Base-by-base conservation (phyloP, 1,140 invertebrate genomes). In the Achroia grisella region DNA sequence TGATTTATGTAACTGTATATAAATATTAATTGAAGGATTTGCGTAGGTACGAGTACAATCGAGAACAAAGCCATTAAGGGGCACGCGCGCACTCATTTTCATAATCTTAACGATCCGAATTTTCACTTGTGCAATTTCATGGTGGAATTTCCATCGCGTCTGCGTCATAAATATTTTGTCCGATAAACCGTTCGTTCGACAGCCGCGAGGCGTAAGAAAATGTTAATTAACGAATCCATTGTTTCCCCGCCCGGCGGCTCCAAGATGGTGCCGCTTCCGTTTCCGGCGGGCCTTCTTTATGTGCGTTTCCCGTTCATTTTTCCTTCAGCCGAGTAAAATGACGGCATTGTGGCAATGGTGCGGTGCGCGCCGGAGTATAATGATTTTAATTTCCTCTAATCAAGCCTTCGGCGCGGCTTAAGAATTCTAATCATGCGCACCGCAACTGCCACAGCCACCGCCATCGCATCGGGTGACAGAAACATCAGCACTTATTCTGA, bases 161-260 rank as follows among this genome's bases (percentile, higher is more conserved):
- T 68, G 53, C 70, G 69, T 75, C 78, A 76, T 82, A 85, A 82
- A 85, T 85, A 85, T 82, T 85, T 82, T 80, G 82, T 79, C 82
- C 84, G 85, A 86, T 87, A 86, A 83, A 78, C 75, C 78, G 77
- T 84, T 70, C 68, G 72, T 79, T 81, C 81, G 85, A 85, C 83
- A 81, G 81, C 81, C 81, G 72, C 76, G 78, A 85, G 83, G 85
- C 85, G 85, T 86, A 87, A 87, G 85, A 87, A 84, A 87, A 87
- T 87, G 85, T 87, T 87, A 87, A 87, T 87, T 87, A 87, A 86
- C 85, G 80, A 81, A 86, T 77, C 83, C 80, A 87, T 87, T 87
- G 85, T 87, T 87, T 84, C 68, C 71, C 71, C 74, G 75, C 74
- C 76, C 73, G 73, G 69, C 79, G 76, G 76, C 82, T 73, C 79